phyloP scores from a whole-genome alignment of 2,113 vertebrate species.

The Amazona vittata region DNA sequence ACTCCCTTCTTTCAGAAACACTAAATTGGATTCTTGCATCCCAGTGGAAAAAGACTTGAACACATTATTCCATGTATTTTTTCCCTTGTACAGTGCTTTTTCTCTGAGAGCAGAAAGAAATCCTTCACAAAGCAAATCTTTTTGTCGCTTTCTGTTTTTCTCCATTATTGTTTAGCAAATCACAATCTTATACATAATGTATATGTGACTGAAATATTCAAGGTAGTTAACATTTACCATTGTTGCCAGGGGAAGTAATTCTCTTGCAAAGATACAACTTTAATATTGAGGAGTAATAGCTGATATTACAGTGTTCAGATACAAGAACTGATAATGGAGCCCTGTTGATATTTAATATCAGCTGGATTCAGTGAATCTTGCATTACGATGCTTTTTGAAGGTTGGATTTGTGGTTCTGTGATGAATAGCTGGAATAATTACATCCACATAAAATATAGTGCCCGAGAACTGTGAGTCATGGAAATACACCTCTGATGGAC shows the following conservation, averaged over 20 bases:
- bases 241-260: conserved; percentile 4
- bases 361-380: not conserved
- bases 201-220: conserved; percentile 36
- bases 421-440: conserved; percentile 15
- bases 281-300: conserved; percentile 59
- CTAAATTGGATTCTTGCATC: not conserved
- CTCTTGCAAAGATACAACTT: conserved; percentile 1
- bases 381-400: not conserved
- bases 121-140: not conserved
- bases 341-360: conserved; percentile 11
- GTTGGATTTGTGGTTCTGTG: not conserved
- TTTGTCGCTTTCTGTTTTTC: not conserved
- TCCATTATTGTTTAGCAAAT: not conserved
- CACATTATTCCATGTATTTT: not conserved
- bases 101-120: not conserved
- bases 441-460: not conserved
- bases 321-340: conserved; percentile 5
- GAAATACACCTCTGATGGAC: not conserved
- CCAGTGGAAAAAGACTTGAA: not conserved
- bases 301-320: not conserved
- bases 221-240: conserved; percentile 3
- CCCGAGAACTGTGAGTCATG: not conserved
- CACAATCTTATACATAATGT: conserved; percentile 45
- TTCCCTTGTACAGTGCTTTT: not conserved
- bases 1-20: fast-evolving